phyloP scores from a whole-genome alignment of 1,140 invertebrate genomes.

The Dendroctonus valens region DNA sequence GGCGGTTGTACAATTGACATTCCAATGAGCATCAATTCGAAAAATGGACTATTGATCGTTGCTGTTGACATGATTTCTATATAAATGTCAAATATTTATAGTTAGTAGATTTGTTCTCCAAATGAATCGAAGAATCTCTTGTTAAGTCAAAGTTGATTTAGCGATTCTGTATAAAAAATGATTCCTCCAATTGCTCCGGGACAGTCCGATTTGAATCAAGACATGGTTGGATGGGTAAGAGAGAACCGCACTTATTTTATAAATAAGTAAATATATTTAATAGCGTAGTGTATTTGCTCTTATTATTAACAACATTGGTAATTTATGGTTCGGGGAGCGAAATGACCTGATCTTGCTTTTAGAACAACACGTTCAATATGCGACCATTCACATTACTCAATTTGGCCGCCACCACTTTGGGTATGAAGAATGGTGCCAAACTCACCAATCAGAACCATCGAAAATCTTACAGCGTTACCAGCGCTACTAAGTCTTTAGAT shows the following conservation, averaged over 20 bases:
- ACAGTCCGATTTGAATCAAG: slow-evolving; percentile 47
- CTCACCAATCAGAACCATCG: slow-evolving; percentile 51
- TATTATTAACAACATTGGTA: neutral
- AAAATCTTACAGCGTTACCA: slow-evolving; percentile 50
- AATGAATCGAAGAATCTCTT: too few relatives aligned
- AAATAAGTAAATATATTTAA: slow-evolving; percentile 8
- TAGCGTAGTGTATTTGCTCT: neutral
- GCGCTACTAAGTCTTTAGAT: slow-evolving; percentile 71
- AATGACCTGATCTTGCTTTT: slow-evolving; percentile 44
- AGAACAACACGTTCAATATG: slow-evolving; percentile 61
- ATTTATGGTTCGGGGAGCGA: neutral
- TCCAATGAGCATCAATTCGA: too few relatives aligned
- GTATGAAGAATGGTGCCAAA: slow-evolving; percentile 53
- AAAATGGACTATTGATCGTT: too few relatives aligned
- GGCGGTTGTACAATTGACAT: too few relatives aligned
- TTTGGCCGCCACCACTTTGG: slow-evolving; percentile 57
- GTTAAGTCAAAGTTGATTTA: too few relatives aligned
- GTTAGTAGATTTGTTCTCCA: too few relatives aligned
- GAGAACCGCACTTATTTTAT: slow-evolving; percentile 4
- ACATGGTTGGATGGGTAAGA: slow-evolving; percentile 50
- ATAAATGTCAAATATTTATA: too few relatives aligned
- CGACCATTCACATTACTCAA: slow-evolving; percentile 63
- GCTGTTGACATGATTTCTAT: too few relatives aligned
- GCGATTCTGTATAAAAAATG: slow-evolving; percentile 37
- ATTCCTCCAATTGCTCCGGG: slow-evolving; percentile 49